These are phyloP conservation scores for Junonia oenone DNA, from an alignment of 2,888 invertebrate genomes.

Conservation along the genomic window DNA sequence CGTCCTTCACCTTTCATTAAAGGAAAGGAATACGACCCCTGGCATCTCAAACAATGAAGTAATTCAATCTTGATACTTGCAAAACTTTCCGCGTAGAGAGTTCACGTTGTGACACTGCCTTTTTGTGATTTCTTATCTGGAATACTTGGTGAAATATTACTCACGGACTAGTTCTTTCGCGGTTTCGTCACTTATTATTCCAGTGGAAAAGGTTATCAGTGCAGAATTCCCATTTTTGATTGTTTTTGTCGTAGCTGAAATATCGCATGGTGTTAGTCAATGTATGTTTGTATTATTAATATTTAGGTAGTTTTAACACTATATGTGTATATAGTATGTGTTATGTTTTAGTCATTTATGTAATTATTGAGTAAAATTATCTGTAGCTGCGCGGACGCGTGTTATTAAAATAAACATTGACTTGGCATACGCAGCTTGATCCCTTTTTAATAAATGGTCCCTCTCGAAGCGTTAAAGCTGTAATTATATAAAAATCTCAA, in stretches of 20 bases:
- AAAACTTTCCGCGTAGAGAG: constrained; percentile 57
- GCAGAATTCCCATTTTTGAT: neutral
- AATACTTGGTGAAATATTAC: constrained; percentile 57
- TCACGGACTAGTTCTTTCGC: constrained; percentile 57
- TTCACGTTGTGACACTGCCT: constrained; percentile 59
- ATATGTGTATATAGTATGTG: no score
- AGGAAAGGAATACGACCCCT: constrained; percentile 55
- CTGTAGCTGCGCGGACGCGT: constrained; percentile 29
- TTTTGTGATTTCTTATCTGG: constrained; percentile 67
- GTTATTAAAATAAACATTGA: constrained; percentile 35
- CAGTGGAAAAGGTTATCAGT: constrained; percentile 56
- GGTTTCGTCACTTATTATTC: constrained; percentile 51
- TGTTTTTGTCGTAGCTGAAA: constrained; percentile 12
- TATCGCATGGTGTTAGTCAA: no score
- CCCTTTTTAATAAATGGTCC: constrained; percentile 42
- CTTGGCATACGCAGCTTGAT: constrained; percentile 37
- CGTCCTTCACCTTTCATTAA: constrained; percentile 69
- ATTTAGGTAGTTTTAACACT: no score
- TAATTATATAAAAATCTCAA: constrained; percentile 57
- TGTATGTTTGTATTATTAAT: no score
- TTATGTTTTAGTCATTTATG: neutral
- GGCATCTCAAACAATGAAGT: constrained; percentile 55
- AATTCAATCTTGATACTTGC: constrained; percentile 51
- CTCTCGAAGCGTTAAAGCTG: constrained; percentile 44
- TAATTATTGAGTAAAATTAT: constrained; percentile 14